These are phyloP conservation scores for Pteropus alecto DNA, from an alignment of 2,113 vertebrate species.

Conservation along the genomic window DNA sequence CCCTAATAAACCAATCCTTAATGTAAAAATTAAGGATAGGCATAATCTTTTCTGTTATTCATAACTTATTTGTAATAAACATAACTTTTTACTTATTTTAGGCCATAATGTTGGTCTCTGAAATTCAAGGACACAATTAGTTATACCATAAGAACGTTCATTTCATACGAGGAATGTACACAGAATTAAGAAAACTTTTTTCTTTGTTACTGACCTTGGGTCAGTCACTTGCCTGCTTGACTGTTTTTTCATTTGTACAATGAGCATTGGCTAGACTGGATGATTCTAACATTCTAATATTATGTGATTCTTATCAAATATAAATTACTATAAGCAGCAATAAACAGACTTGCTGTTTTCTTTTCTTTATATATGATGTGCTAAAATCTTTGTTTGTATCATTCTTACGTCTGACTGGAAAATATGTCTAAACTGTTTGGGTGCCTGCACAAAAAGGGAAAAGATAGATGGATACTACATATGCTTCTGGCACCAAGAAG, in stretches of 20 bases:
- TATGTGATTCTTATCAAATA: neutral
- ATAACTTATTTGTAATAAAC: neutral
- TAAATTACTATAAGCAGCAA: neutral
- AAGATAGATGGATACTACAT: neutral
- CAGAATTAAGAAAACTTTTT: neutral
- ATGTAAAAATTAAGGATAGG: neutral
- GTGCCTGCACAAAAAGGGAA: neutral
- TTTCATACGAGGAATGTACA: neutral
- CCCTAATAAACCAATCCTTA: neutral
- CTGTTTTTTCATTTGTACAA: neutral
- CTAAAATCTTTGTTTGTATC: neutral
- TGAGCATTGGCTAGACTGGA: neutral
- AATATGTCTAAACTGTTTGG: neutral
- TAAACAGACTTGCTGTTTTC: neutral
- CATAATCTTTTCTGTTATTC: neutral
- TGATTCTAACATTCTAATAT: neutral
- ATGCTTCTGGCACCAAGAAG: neutral
- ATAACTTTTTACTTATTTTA: neutral
- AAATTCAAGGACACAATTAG: constrained; percentile 14
- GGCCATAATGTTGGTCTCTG: neutral
- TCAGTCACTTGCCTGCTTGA: neutral
- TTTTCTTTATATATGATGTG: neutral
- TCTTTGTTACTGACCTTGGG: neutral
- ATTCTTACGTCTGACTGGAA: neutral
- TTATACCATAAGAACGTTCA: neutral